These are phyloP conservation scores for Takifugu bimaculatus DNA, from an alignment of 2,113 vertebrate species.

Conservation along the genomic window DNA sequence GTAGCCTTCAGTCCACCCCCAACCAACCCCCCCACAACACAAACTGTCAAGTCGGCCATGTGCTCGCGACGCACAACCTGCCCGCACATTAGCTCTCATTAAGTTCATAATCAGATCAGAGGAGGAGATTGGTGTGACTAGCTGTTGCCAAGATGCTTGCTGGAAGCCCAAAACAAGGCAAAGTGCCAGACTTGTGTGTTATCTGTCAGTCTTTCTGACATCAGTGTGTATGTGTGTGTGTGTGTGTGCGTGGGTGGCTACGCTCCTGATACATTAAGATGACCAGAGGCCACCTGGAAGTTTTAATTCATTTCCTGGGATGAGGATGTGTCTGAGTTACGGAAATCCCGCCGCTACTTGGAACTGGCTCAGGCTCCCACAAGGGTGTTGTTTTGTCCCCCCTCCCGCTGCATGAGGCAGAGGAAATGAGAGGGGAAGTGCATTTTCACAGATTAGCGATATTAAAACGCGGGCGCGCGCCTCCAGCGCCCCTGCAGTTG, in stretches of 20 bases:
- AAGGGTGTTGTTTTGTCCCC: conserved; percentile 12
- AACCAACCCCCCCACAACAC: background rate
- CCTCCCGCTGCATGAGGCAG: conserved; percentile 12
- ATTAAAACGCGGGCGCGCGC: conserved; percentile 38
- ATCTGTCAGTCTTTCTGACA: conserved; percentile 36
- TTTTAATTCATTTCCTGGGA: conserved; percentile 57
- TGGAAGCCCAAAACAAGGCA: conserved; percentile 28
- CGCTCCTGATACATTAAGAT: conserved; percentile 43
- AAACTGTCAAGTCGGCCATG: background rate
- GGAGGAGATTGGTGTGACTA: conserved; percentile 50
- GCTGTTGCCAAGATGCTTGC: conserved; percentile 40
- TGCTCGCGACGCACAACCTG: conserved; percentile 13
- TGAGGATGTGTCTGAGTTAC: conserved; percentile 32
- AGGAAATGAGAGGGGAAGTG: conserved; percentile 41
- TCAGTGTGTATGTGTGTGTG: conserved; percentile 23
- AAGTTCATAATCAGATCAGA: conserved; percentile 60
- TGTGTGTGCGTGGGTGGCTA: background rate
- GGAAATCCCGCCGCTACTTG: conserved; percentile 47
- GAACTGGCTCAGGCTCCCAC: conserved; percentile 38
- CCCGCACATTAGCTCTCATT: conserved; percentile 44
- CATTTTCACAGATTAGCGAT: conserved; percentile 47
- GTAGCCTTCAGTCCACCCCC: conserved; percentile 58
- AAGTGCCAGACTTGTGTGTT: conserved; percentile 18
- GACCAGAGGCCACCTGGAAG: conserved; percentile 48
- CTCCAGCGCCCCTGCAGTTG: conserved; percentile 11